Evolutionary conservation across 1,140 invertebrate genomes (phyloP), one percentile per base, ranked within the genome.

Genomic region (Streblospio benedicti): DNA sequence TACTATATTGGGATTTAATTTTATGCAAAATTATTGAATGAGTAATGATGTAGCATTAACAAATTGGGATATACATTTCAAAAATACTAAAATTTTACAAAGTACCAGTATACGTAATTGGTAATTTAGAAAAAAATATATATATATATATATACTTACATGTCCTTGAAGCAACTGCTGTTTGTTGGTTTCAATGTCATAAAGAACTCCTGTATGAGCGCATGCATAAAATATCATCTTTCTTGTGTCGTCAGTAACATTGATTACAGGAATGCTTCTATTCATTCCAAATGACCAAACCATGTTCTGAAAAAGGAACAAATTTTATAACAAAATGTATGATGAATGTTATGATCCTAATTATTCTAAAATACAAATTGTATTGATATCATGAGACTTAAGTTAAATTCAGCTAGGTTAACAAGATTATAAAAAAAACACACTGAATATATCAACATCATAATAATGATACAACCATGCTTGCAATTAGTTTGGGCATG

Each of bases 201-300:
- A 76, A 31, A 78, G 59, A 14, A 79, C 66, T n/a, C 73, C 76
- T 59, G 74, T 70, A 63, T 79, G 75, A 14, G 76, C 73, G 65
- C 73, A 76, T 0, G 71, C 65, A 59, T 77, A 77, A 69, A 76
- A 69, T 18, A 77, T 75, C 38, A 75, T 65, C 50, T 70, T 67
- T 27, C 74, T 61, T 35, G 70, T 64, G n/a, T 69, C 65, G 57
- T 73, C 71, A 38, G 71, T 75, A 41, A 77, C 53, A 59, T 77
- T 77, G 18, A 74, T 43, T 4, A 79, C 70, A 27, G 72, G 73
- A 9, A 78, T 67, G 64, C 71, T 69, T 45, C 69, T 64, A 59
- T 78, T 78, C 52, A 75, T 62, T 2, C 77, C 76, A 71, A 76
- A 79, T 32, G 75, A 76, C 76, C 76, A 78, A 14, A 74, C 64